These are phyloP conservation scores for Thripadectes ignobilis DNA, from an alignment of 2,797 vertebrate species.

Conservation along the genomic window DNA sequence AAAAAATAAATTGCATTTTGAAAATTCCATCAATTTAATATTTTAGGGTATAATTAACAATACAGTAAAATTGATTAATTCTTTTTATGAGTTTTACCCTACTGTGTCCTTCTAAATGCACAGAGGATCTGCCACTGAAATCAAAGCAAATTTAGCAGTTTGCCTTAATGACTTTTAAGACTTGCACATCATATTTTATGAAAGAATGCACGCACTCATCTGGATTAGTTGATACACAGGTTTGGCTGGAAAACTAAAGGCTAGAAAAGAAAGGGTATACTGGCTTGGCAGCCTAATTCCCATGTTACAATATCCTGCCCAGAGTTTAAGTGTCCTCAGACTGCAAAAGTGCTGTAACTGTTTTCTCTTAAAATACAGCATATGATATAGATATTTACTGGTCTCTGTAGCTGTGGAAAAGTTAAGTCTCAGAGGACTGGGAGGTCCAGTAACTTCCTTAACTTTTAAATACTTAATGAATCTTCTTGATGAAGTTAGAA, in stretches of 20 bases:
- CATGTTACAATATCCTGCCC: neutral
- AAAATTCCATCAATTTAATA: conserved; percentile 5
- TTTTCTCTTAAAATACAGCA: neutral
- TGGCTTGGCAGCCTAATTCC: neutral
- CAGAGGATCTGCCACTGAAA: neutral
- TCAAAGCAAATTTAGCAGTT: neutral
- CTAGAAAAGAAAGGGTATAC: neutral
- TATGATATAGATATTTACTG: neutral
- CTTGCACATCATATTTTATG: neutral
- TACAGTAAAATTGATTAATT: neutral
- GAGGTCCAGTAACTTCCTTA: neutral
- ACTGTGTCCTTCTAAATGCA: neutral
- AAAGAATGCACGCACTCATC: neutral
- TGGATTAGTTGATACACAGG: neutral
- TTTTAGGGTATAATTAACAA: neutral
- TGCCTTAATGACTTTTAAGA: neutral
- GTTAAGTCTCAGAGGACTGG: neutral
- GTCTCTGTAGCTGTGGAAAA: neutral
- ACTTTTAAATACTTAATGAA: neutral
- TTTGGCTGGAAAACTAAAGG: neutral
- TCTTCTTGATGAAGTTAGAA: neutral
- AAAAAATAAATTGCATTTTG: neutral
- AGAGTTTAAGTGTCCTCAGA: neutral
- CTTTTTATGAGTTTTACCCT: neutral
- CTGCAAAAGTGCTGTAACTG: neutral